These are phyloP conservation scores for Iguana delicatissima DNA, from an alignment of 2,797 vertebrate species.

Conservation along the genomic window DNA sequence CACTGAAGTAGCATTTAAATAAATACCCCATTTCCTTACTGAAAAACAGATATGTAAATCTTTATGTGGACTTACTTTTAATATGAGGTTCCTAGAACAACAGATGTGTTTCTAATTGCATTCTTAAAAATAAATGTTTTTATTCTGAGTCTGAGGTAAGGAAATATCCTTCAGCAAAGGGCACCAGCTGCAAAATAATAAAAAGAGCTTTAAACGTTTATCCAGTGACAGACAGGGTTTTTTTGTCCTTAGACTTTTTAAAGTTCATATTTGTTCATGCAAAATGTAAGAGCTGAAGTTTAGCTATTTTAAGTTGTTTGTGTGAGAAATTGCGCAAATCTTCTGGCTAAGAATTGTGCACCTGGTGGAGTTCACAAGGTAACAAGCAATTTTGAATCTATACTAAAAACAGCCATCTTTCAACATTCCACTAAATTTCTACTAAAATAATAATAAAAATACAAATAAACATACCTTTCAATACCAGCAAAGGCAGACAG, in stretches of 20 bases:
- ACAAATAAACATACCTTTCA: background rate
- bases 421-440: background rate
- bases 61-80: constrained; percentile 51
- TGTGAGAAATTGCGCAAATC: constrained; percentile 52
- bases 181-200: constrained; percentile 72
- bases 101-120: constrained; percentile 75
- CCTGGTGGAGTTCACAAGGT: constrained; percentile 19
- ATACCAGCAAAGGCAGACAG: background rate
- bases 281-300: constrained; percentile 64
- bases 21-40: background rate
- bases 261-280: constrained; percentile 68
- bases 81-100: constrained; percentile 61
- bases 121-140: constrained; percentile 73
- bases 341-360: constrained; percentile 23
- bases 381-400: background rate
- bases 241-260: constrained; percentile 55
- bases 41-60: constrained; percentile 10
- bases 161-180: constrained; percentile 74
- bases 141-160: constrained; percentile 55
- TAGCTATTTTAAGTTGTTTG: constrained; percentile 25
- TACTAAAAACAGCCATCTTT: background rate
- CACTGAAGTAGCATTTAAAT: background rate
- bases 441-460: background rate
- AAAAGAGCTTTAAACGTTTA: constrained; percentile 73
- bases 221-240: constrained; percentile 56